Evolutionary conservation across 2,113 vertebrate species (phyloP).

Genomic region (Otolemur garnettii): DNA sequence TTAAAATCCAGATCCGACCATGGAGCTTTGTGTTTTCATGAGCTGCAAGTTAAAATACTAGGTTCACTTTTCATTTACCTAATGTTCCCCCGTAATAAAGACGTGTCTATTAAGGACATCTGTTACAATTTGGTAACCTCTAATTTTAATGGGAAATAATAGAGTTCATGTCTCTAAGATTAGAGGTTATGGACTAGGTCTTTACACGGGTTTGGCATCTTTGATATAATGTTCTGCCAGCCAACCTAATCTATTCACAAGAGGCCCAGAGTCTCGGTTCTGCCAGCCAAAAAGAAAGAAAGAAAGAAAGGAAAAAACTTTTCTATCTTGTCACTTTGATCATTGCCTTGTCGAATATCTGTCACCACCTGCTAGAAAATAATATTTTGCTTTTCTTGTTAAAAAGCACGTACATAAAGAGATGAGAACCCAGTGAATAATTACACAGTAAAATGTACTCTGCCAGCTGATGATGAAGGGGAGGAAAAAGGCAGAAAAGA

Average conservation of each 20-base stretch:
- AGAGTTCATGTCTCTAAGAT: conserved; percentile 90
- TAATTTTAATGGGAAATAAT: conserved; percentile 92
- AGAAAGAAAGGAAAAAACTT: conserved; percentile 73
- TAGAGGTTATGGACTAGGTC: conserved; percentile 88
- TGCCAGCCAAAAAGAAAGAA: conserved; percentile 78
- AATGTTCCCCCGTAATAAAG: conserved; percentile 88
- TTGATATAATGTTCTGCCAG: conserved; percentile 86
- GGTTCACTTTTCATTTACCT: conserved; percentile 90
- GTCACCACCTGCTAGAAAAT: conserved; percentile 85
- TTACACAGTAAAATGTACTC: conserved; percentile 82
- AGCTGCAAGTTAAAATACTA: conserved; percentile 86
- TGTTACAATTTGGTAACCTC: conserved; percentile 89
- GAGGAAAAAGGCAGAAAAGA: conserved; percentile 27
- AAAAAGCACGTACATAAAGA: conserved; percentile 80
- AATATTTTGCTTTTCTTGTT: conserved; percentile 87
- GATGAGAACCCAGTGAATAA: conserved; percentile 85
- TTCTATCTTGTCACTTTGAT: conserved; percentile 85
- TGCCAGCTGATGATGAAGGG: conserved; percentile 62
- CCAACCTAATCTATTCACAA: conserved; percentile 84
- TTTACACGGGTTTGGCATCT: conserved; percentile 86
- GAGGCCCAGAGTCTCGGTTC: conserved; percentile 78
- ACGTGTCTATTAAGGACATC: conserved; percentile 88
- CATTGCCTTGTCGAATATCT: conserved; percentile 86
- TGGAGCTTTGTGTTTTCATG: conserved; percentile 84
- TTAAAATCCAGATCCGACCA: conserved; percentile 85